phyloP scores from a whole-genome alignment of 1,140 invertebrate genomes.

The Drosophila hydei region DNA sequence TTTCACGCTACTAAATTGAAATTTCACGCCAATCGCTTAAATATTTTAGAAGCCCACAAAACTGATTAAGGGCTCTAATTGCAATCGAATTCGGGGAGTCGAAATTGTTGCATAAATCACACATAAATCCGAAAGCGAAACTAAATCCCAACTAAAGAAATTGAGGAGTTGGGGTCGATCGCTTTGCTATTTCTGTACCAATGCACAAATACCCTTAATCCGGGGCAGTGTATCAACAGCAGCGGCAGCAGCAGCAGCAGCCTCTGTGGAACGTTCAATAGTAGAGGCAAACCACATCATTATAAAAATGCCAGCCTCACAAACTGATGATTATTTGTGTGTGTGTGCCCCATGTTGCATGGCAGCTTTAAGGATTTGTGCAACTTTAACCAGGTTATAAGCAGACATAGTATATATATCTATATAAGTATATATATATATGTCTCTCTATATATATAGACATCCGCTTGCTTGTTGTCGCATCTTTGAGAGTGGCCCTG shows the following conservation, averaged over 20 bases:
- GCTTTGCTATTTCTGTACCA: slow-evolving; percentile 38
- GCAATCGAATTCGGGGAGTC: slow-evolving; percentile 35
- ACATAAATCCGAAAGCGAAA: slow-evolving; percentile 21
- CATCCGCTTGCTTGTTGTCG: not conserved
- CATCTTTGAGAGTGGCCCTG: slow-evolving; percentile 52
- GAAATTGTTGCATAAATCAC: slow-evolving; percentile 42
- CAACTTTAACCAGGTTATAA: slow-evolving; percentile 36
- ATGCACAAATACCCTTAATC: slow-evolving; percentile 43
- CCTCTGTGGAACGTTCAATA: slow-evolving; percentile 33
- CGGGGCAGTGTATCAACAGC: slow-evolving; percentile 4
- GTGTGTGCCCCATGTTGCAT: slow-evolving; percentile 14
- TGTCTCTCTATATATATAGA: not conserved
- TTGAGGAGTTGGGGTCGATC: not conserved
- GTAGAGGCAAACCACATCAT: slow-evolving; percentile 45
- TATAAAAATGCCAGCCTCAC: slow-evolving; percentile 47
- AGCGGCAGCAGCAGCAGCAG: too few relatives aligned
- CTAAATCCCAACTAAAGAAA: slow-evolving; percentile 23
- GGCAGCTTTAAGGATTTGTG: slow-evolving; percentile 49
- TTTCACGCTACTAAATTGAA: not conserved
- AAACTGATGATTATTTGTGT: slow-evolving; percentile 39
- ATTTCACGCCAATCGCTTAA: not conserved
- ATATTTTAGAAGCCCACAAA: slow-evolving; percentile 7
- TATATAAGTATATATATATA: not conserved
- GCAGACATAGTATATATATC: not conserved
- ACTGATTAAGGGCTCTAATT: slow-evolving; percentile 6